Conservation (phyloP, 2,888 invertebrate species). For the Acleris holmiana region DNA sequence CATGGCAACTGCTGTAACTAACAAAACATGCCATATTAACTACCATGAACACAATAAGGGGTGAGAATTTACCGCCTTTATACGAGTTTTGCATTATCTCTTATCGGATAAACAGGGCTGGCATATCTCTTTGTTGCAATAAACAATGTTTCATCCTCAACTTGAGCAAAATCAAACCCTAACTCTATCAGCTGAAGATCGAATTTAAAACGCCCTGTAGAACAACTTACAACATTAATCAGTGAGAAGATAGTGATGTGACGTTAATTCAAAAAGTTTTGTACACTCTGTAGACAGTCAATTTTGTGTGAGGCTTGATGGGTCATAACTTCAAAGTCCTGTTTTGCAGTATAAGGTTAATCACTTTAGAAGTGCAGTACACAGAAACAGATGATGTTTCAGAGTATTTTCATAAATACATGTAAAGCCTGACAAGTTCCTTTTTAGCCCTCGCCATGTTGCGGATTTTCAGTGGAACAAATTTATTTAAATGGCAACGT, state of each 20-base stretch:
- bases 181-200: too few species aligned
- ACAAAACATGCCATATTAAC: neutral
- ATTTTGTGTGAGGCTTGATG: constrained; percentile 1
- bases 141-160: too few species aligned
- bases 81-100: constrained; percentile 11
- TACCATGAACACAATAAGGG: constrained; percentile 7
- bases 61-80: constrained; percentile 12
- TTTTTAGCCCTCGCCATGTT: too few species aligned
- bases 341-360: neutral
- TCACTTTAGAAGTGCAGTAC: neutral
- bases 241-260: constrained; percentile 18
- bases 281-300: constrained; percentile 11
- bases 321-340: neutral
- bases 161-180: too few species aligned
- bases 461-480: too few species aligned
- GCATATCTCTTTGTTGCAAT: too few species aligned
- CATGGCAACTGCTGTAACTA: too few species aligned
- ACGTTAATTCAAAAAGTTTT: constrained; percentile 29
- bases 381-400: too few species aligned
- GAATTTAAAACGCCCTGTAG: too few species aligned
- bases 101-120: constrained; percentile 14
- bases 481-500: too few species aligned
- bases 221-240: neutral
- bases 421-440: too few species aligned
- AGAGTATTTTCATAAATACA: too few species aligned